Evolutionary conservation across 2,888 invertebrate genomes (phyloP).

Genomic region (Notodonta ziczac): DNA sequence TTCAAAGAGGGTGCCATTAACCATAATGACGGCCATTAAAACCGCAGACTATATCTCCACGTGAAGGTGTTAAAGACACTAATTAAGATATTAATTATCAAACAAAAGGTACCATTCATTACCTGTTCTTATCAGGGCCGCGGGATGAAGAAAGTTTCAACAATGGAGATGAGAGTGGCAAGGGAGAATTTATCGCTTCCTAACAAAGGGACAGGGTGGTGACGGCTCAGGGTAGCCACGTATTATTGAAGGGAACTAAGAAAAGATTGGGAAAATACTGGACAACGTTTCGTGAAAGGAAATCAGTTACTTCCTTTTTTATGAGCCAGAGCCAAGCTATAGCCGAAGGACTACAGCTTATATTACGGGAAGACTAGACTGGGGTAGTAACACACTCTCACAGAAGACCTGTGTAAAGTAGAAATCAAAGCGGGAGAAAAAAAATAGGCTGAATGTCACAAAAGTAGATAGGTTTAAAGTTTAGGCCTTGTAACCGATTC

Average conservation of each 20-base stretch:
- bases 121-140: constrained; percentile 62
- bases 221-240: background rate
- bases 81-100: constrained; percentile 76
- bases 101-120: constrained; percentile 70
- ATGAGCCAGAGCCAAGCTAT: too few relatives aligned
- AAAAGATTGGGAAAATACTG: background rate
- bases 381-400: too few relatives aligned
- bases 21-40: constrained; percentile 39
- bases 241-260: background rate
- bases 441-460: too few relatives aligned
- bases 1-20: constrained; percentile 33
- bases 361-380: too few relatives aligned
- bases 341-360: too few relatives aligned
- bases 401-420: too few relatives aligned
- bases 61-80: constrained; percentile 60
- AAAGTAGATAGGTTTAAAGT: too few relatives aligned
- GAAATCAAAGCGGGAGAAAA: too few relatives aligned
- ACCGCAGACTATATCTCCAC: constrained; percentile 35
- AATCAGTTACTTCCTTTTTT: too few relatives aligned
- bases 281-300: too few relatives aligned
- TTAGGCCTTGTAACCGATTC: too few relatives aligned
- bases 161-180: constrained; percentile 51
- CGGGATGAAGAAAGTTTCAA: constrained; percentile 56
- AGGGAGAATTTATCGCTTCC: constrained; percentile 60
- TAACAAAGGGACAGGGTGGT: constrained; percentile 51